A percentile compares a stretch with the other conserved stretches of the same genome.
Evolutionary conservation across 2,113 vertebrate genomes (phyloP).

Genomic region (Alces alces): DNA sequence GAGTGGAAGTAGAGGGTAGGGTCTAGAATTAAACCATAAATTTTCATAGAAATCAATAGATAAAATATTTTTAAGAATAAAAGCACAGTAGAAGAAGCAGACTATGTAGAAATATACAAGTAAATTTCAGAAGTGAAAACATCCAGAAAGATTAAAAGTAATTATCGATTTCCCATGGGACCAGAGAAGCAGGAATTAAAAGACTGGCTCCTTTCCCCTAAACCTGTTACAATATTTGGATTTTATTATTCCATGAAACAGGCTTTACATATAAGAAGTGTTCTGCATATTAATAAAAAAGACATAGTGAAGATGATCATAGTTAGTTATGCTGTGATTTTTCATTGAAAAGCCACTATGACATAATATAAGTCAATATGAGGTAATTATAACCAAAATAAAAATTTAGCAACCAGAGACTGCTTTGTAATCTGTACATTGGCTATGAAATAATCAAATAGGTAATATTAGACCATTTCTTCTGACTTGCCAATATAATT

Average conservation of each 20-base stretch:
- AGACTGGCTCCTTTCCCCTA: background rate
- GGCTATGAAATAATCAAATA: constrained; percentile 68
- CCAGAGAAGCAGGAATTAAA: background rate
- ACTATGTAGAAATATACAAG: background rate
- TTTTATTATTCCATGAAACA: background rate
- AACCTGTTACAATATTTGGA: background rate
- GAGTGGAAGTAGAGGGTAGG: rapidly evolving
- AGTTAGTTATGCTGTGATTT: background rate
- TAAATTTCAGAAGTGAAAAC: background rate
- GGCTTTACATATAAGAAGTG: background rate
- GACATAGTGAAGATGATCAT: background rate
- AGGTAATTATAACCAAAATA: constrained; percentile 20
- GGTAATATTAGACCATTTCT: constrained; percentile 70
- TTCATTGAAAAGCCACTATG: background rate
- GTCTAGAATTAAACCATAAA: background rate
- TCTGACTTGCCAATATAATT: constrained; percentile 75
- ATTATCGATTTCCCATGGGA: background rate
- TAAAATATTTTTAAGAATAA: background rate
- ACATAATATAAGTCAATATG: background rate
- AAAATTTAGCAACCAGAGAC: constrained; percentile 60
- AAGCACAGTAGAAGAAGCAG: background rate
- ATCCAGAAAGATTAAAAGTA: background rate
- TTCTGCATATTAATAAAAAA: background rate
- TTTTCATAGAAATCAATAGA: background rate
- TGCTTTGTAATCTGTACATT: constrained; percentile 60